Percentiles rank a stretch among this genome's conserved stretches.
Evolutionary conservation across 2,113 vertebrate genomes (phyloP).

Genomic region (Vulpes ferrilata): DNA sequence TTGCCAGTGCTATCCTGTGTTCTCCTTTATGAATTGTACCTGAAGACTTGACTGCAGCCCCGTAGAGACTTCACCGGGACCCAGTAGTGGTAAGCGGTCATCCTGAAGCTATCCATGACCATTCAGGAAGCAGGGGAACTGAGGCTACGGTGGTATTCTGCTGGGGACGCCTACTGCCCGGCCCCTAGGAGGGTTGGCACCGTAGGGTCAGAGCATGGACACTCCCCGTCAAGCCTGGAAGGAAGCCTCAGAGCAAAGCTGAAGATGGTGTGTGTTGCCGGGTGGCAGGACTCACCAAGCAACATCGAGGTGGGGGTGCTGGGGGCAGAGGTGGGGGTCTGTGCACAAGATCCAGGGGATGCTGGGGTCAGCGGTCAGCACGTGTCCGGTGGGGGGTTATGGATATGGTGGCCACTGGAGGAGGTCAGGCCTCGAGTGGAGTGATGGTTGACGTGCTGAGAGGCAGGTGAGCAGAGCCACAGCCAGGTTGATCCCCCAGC

Average conservation of each 20-base stretch:
- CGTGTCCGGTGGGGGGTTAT: fast-evolving
- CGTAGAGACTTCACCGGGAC: background rate
- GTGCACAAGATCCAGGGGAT: fast-evolving
- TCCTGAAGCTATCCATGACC: background rate
- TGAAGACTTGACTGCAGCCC: background rate
- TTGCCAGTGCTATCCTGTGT: fast-evolving
- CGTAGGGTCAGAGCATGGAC: background rate
- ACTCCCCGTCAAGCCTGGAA: background rate
- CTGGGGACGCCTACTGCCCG: background rate
- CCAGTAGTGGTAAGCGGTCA: background rate
- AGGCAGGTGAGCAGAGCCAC: background rate
- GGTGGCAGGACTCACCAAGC: background rate
- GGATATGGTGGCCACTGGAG: background rate
- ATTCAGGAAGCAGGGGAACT: fast-evolving
- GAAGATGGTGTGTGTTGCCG: background rate
- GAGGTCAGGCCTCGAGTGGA: background rate
- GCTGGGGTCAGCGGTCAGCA: background rate
- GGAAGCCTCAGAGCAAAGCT: background rate
- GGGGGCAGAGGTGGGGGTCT: background rate
- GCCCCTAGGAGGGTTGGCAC: background rate
- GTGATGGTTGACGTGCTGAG: background rate
- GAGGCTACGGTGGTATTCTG: background rate
- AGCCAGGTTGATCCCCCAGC: background rate
- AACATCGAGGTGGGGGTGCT: background rate
- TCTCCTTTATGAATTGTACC: background rate